Base-by-base conservation (phyloP, 2,888 invertebrate genomes). In the Nephrocerus scutellatus region DNA sequence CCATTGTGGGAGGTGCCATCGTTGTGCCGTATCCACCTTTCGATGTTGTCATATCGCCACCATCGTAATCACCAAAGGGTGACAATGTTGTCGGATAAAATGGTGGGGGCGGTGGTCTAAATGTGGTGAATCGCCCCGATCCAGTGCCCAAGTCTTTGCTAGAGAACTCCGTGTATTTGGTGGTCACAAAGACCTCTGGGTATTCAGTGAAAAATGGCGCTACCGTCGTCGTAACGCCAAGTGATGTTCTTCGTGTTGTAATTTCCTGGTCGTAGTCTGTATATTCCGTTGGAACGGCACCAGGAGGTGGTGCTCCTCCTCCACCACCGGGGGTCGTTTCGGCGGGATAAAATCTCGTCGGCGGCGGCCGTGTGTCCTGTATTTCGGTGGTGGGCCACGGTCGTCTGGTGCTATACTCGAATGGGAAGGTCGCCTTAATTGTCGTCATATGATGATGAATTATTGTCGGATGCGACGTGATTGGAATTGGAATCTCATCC, bases 181-280 rank as follows among this genome's bases (percentile, higher is more conserved):
- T 52, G 14, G 66, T 61, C 13, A 63, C 57, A 21, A 54, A 50
- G 4, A 65, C 59, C 30, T 65, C 65, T 0, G 67, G 67, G 23
- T 60, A 63, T 43, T 68, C 67, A 3, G 67, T 67, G 36, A 67
- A 66, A 56, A 67, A 67, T 4, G 67, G 67, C 6, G 60, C 59
- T 18, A 60, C 59, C 18, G 68, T 66, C 10, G 63, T 65, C 4
- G 63, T 53, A 19, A 66, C n/a, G n/a, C n/a, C n/a, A n/a, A 19
- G 38, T 23, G 16, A 41, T 13, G 43, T 36, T 20, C 48, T 53
- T 39, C 39, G 56, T 3, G 52, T 50, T 9, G 48, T 49, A 8
- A 43, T 52, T 18, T 45, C 44, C 4, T 48, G 53, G 16, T 46
- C 47, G 15, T 47, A 41, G n/a, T 45, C 46, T 16, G 43, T 39